Evolutionary conservation across 1,140 invertebrate genomes (phyloP).

Genomic region (Lepidostoma basale): DNA sequence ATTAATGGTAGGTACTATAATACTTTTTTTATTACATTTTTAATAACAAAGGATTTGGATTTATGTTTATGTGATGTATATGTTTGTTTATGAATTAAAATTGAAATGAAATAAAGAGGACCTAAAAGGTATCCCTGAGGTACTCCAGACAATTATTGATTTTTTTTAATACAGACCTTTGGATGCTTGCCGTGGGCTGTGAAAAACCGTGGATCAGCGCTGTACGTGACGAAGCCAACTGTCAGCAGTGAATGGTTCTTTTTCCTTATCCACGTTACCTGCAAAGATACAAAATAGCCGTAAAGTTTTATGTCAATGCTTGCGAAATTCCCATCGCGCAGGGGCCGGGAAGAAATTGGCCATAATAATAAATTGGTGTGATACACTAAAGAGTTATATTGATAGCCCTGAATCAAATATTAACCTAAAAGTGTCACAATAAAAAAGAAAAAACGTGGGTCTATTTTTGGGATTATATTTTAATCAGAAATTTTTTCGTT

Average conservation of each 20-base stretch:
- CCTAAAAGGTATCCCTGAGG: too few relatives aligned
- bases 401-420: too few relatives aligned
- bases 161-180: constrained; percentile 51
- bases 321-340: not conserved
- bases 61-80: too few relatives aligned
- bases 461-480: not conserved
- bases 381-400: too few relatives aligned
- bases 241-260: constrained; percentile 68
- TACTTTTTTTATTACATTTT: too few relatives aligned
- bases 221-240: constrained; percentile 67
- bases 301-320: not conserved
- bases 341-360: not conserved
- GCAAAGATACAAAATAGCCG: constrained; percentile 42
- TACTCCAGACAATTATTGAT: too few relatives aligned
- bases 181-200: constrained; percentile 79
- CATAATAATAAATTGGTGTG: too few relatives aligned
- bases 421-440: not conserved
- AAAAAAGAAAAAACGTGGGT: not conserved
- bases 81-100: too few relatives aligned
- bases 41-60: too few relatives aligned
- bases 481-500: too few relatives aligned
- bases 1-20: too few relatives aligned
- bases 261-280: constrained; percentile 65
- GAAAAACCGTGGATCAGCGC: constrained; percentile 68
- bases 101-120: too few relatives aligned